Evolutionary conservation across 1,140 invertebrate species (phyloP).

Genomic region (Heliconius himera): DNA sequence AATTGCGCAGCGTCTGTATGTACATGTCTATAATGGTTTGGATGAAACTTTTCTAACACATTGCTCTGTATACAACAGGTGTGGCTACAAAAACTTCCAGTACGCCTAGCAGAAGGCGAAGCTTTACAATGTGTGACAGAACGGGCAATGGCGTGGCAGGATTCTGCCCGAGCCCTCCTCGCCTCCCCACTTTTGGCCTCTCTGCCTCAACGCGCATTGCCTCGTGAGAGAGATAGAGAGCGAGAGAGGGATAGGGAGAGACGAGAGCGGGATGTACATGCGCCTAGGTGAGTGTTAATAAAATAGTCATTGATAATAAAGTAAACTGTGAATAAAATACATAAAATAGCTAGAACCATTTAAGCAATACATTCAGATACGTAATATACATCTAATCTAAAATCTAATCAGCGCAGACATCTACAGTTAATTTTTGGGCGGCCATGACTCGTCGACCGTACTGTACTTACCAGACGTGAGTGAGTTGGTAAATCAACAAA

Average conservation of each 20-base stretch:
- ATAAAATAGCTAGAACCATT: too few species aligned
- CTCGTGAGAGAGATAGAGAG: constrained; percentile 15
- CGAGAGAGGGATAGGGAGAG: constrained; percentile 17
- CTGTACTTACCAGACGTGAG: too few species aligned
- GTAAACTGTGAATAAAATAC: background rate
- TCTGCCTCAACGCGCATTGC: constrained; percentile 36
- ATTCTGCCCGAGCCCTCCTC: constrained; percentile 89
- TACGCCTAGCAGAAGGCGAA: constrained; percentile 95
- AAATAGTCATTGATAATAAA: too few species aligned
- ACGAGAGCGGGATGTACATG: background rate
- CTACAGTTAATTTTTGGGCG: too few species aligned
- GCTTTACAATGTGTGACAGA: constrained; percentile 95
- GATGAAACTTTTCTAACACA: too few species aligned
- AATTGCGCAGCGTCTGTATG: too few species aligned
- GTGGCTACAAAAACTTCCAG: constrained; percentile 92
- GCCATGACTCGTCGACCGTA: too few species aligned
- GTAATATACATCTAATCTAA: too few species aligned
- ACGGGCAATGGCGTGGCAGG: constrained; percentile 94
- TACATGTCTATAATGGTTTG: too few species aligned
- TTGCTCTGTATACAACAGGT: constrained; percentile 50
- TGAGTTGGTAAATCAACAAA: too few species aligned
- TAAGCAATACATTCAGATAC: too few species aligned
- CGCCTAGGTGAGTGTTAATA: background rate
- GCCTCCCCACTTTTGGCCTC: constrained; percentile 86
- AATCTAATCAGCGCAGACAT: too few species aligned